Evolutionary conservation across 2,113 vertebrate species (phyloP), one percentile per base, ranked within the genome.

Genomic region (Puntigrus tetrazona): DNA sequence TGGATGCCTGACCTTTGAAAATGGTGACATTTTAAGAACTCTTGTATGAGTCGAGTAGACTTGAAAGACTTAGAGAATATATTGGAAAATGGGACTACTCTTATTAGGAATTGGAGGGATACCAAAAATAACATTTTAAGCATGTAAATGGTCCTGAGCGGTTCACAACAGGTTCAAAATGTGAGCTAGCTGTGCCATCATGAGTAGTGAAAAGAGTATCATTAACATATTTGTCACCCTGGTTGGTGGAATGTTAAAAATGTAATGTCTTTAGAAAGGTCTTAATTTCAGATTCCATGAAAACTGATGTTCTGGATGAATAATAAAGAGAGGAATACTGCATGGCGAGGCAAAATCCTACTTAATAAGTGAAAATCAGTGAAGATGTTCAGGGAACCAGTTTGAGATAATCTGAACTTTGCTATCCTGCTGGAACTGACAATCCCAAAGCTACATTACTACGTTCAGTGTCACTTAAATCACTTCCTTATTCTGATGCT

Each of bases 1-100:
- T 80, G 78, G 76, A 79, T 34, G 38, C 45, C 78, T 81, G 78
- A 67, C 61, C 78, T 67, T 67, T 81, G 38, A 81, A 81, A 81
- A 67, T 27, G 4, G 36, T 67, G 41, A 31, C 59, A 80, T 81
- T 81, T 81, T 47, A 79, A 79, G 36, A 59, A 29, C 77, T 57
- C 50, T 59, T 1, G 8, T 57, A 38, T 76, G 22, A 61, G 77
- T 59, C 77, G 10, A 27, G 57, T 20, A 59, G 76, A 61, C 55
- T 61, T 61, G 22, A 59, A 78, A 9, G 61, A 67, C 25, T 16
- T 43, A 9, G 3, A 41, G 7, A 78, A 61, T 61, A 5, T 25
- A 78, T 25, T 78, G 13, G 3, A 59, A 61, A 61, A 25, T 59
- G 27, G 9, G 29, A 61, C 31, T 36, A 34, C 20, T 59, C 50